phyloP scores from a whole-genome alignment of 2,797 vertebrate genomes.

The Scolopax rusticola region DNA sequence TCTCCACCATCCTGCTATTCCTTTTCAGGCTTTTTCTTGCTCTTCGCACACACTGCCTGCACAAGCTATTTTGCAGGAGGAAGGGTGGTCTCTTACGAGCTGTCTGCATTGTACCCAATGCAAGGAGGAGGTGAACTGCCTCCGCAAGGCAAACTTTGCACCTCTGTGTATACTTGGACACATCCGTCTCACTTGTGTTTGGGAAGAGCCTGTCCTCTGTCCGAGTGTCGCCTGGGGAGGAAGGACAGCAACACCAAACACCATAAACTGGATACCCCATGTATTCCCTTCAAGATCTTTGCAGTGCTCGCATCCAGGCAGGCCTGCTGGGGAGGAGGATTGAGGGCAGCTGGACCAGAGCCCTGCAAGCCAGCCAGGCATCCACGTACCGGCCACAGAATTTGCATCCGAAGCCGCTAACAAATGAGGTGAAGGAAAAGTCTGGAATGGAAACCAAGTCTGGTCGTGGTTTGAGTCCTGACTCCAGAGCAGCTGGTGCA shows the following conservation, averaged over 20 bases:
- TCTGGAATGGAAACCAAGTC: background rate
- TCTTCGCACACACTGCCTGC: background rate
- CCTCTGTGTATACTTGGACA: background rate
- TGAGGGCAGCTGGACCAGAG: background rate
- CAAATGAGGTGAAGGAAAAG: conserved; percentile 52
- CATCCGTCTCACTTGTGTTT: fast-evolving
- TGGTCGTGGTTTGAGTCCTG: background rate
- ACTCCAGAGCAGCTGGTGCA: conserved; percentile 32
- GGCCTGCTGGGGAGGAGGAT: background rate
- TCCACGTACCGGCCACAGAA: background rate
- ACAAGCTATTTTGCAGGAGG: background rate
- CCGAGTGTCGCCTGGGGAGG: background rate
- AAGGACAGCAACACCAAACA: background rate
- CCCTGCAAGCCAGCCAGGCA: background rate
- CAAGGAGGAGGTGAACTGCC: background rate
- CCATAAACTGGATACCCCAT: background rate
- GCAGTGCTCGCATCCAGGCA: background rate
- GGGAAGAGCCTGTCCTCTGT: background rate
- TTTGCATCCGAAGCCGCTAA: background rate
- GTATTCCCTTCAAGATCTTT: background rate
- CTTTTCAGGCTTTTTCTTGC: conserved; percentile 8
- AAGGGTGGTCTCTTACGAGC: background rate
- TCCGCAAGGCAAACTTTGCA: background rate
- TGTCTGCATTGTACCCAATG: background rate
- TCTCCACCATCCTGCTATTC: conserved; percentile 1